Base-by-base conservation (phyloP, 2,113 vertebrate species). In the Megaceryle maxima region DNA sequence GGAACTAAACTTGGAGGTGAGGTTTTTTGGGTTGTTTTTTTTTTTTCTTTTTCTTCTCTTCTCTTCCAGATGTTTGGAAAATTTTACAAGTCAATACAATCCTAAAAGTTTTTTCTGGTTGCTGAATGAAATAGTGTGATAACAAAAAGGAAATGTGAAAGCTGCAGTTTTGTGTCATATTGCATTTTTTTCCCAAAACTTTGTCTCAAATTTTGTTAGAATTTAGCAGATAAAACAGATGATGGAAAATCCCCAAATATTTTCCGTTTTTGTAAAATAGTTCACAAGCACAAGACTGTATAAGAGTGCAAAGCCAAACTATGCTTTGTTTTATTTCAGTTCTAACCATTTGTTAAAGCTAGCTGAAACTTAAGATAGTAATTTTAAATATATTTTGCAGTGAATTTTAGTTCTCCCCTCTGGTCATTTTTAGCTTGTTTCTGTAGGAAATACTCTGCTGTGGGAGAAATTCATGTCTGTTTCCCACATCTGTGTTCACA, bases 401-500 rank as follows among this genome's bases (percentile, higher is more conserved):
- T 68, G 93, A 94, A 89, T 91, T 94, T 95, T 96, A 96, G 80
- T 66, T 90, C 53, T 93, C 15, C 53, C 31, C 44, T 83, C 73
- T 84, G 35, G 39, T 90, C 35, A 72, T 87, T 93, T 94, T 92
- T 69, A 73, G 76, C 9, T 88, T 84, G 19, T 41, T 90, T 90
- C 80, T 78, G 18, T 87, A 78, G 75, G 56, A 82, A 93, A 82
- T 84, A 87, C 26, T 87, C 39, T 90, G 59, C 46, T 92, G 64
- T 57, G 53, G 48, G 60, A 91, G 66, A 92, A 96, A 93, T 33
- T 78, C 57, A 68, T 33, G 39, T 62, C 77, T 88, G 25, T 89
- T 91, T 88, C 86, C 80, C 88, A 94, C 94, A 97, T 94, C 94
- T 96, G 92, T 75, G 77, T 88, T 93, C 86, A 91, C 95, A 95